These are phyloP conservation scores for Reticulitermes lucifugus DNA, from an alignment of 2,888 invertebrate species.

Conservation along the genomic window DNA sequence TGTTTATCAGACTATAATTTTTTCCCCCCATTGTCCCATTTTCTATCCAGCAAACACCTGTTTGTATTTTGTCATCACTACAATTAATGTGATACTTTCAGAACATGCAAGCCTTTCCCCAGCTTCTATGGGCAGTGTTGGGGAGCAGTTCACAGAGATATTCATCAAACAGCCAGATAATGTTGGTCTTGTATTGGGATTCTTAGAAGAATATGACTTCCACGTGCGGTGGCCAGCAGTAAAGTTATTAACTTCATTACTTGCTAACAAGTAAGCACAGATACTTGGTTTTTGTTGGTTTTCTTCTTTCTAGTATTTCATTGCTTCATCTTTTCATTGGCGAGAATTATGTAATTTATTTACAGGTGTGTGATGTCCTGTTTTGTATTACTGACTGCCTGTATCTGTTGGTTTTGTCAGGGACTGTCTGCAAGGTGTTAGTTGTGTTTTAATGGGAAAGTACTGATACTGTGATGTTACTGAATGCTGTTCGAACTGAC, in stretches of 20 bases:
- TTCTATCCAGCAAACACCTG: no score
- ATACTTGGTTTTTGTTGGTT: background rate
- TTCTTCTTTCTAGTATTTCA: constrained; percentile 12
- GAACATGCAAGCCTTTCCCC: constrained; percentile 60
- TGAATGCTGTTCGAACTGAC: no score
- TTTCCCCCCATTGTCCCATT: no score
- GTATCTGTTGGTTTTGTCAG: no score
- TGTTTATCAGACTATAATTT: no score
- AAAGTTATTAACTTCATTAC: constrained; percentile 86
- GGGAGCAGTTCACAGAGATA: constrained; percentile 97
- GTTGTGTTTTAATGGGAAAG: no score
- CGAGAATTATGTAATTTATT: no score
- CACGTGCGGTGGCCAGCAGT: constrained; percentile 92
- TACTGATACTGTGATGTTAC: no score
- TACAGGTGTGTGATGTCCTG: no score
- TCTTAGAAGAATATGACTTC: constrained; percentile 96
- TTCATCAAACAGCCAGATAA: constrained; percentile 92
- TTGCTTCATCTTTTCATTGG: background rate
- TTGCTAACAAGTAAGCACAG: constrained; percentile 73
- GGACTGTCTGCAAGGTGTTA: no score
- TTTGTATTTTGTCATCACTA: no score
- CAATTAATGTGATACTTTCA: constrained; percentile 42
- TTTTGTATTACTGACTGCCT: no score
- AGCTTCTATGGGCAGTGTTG: constrained; percentile 71
- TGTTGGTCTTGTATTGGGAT: constrained; percentile 81